Conservation (phyloP, 2,888 invertebrate species). For the Drosophila robusta region DNA sequence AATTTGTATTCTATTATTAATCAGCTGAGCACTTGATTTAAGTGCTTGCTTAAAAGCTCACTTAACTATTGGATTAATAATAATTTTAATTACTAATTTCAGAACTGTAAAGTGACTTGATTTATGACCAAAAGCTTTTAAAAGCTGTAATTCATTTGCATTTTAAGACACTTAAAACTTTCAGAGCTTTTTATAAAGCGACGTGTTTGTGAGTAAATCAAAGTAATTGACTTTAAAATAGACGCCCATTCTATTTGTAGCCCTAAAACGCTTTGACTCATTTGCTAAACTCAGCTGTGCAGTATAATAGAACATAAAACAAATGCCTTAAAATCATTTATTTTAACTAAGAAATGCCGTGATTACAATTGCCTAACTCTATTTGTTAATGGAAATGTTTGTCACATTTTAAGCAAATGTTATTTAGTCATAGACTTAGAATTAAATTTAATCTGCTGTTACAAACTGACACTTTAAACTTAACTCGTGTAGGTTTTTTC, state of each 20-base stretch:
- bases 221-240: neutral
- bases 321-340: neutral
- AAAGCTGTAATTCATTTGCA: neutral
- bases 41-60: no score
- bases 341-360: no score
- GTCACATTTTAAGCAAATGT: neutral
- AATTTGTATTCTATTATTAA: no score
- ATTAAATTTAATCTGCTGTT: no score
- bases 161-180: neutral
- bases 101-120: neutral
- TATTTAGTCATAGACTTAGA: neutral
- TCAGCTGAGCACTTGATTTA: no score
- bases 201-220: neutral
- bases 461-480: neutral
- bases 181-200: neutral
- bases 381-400: neutral
- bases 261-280: neutral
- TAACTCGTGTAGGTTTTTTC: conserved; percentile 24
- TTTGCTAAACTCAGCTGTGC: neutral
- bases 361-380: no score
- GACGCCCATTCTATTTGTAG: neutral
- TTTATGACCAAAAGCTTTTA: neutral
- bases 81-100: neutral
- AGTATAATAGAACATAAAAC: neutral
- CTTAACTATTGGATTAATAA: no score